phyloP scores from a whole-genome alignment of 1,140 invertebrate genomes.

The Papilio helenus region DNA sequence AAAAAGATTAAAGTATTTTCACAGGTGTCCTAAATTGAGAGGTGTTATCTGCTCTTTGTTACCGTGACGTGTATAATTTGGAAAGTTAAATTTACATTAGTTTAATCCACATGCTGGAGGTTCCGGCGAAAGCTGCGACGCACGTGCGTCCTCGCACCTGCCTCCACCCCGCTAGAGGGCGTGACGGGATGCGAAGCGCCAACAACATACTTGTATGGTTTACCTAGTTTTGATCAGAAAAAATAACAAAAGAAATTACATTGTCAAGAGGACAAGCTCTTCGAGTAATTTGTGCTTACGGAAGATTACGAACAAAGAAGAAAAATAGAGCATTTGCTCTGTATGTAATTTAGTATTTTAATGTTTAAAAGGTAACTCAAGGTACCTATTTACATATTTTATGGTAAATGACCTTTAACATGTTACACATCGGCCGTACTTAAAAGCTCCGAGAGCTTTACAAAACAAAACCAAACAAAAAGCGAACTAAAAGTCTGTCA shows the following conservation, averaged over 20 bases:
- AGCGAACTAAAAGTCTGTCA: background rate
- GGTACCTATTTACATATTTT: background rate
- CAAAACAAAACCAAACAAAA: constrained; percentile 18
- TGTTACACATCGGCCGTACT: background rate
- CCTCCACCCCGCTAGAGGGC: constrained; percentile 48
- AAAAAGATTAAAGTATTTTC: background rate
- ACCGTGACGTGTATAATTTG: constrained; percentile 29
- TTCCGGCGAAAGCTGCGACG: constrained; percentile 60
- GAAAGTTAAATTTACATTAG: constrained; percentile 43
- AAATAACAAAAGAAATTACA: constrained; percentile 9
- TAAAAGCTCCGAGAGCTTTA: background rate
- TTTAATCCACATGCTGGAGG: constrained; percentile 53
- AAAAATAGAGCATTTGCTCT: background rate
- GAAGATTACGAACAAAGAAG: background rate
- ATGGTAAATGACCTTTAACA: background rate
- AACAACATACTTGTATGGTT: constrained; percentile 31
- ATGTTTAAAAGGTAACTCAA: background rate
- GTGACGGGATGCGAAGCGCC: constrained; percentile 42
- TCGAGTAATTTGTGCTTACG: background rate
- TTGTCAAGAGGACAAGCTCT: background rate
- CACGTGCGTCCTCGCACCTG: constrained; percentile 77
- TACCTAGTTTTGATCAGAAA: constrained; percentile 31
- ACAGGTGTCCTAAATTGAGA: background rate
- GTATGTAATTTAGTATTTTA: background rate
- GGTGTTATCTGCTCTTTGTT: constrained; percentile 1